Base-by-base conservation (phyloP, 1,140 invertebrate genomes). In the Drosophila aff. region DNA sequence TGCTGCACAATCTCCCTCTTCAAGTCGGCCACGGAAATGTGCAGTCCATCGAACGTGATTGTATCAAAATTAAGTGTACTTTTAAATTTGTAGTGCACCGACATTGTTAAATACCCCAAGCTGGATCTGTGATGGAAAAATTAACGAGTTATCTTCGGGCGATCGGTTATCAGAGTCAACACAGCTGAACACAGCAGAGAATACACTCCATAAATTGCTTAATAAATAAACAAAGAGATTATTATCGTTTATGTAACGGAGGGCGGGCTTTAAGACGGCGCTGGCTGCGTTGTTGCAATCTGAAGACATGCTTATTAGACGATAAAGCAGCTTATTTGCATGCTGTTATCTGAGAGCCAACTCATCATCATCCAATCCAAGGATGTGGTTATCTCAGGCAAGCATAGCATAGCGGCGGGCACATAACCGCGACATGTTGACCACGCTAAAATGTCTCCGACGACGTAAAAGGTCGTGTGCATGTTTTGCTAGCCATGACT, bases 21-120 rank as follows among this genome's bases (percentile, higher is more conserved):
- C 55, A 99, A 94, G 93, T 99, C 98, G 23, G 95, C 96, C 75
- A 99, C 96, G 49, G 98, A 98, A 91, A 99, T 99, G 92, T 99
- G 97, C 36, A 99, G 94, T 47, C 98, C 98, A 95, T 99, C 98
- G 93, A 99, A 99, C 23, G 97, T 98, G 49, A 99, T 96, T 6
- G 98, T 99, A 92, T 99, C 98, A 94, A 97, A 99, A 91, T 99
- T 97, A 82, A 98, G 95, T 55, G 97, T 96, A 84, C 97, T 98
- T 94, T 99, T 99, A 93, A 99, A 99, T 94, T 99, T 99, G 94
- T 99, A 99, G 94, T 99, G 98, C 67, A 99, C 97, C 84, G 98
- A 99, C 96, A 98, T 98, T 52, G 77, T 87, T 31, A 44, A 44
- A 26, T 21, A 36, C 28, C n/a, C 21, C 2, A 11, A 40, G 21